A percentile compares a stretch with the other conserved stretches of the same genome.
phyloP scores from a whole-genome alignment of 2,797 vertebrate species.

The Simalia tracyae region DNA sequence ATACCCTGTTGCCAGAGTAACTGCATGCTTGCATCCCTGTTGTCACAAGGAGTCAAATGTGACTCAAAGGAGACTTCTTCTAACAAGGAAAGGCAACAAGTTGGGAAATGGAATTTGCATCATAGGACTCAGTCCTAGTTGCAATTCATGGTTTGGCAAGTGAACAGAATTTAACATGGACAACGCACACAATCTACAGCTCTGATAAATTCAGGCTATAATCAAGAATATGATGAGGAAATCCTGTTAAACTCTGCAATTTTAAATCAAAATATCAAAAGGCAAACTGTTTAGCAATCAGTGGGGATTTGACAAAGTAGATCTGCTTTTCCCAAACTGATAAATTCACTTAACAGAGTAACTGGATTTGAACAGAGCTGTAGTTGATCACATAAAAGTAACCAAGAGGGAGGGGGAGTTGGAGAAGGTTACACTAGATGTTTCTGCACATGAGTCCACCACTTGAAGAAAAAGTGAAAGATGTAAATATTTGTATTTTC shows the following conservation, averaged over 20 bases:
- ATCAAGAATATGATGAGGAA: not conserved
- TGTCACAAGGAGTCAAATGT: too few species aligned
- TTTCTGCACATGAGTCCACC: not conserved
- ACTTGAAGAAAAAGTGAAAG: not conserved
- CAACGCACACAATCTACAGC: not conserved
- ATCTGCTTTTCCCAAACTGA: not conserved
- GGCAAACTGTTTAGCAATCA: not conserved
- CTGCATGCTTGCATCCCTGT: too few species aligned
- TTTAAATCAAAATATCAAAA: constrained; percentile 8
- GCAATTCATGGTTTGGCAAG: not conserved
- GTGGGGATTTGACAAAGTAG: not conserved
- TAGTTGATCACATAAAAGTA: not conserved
- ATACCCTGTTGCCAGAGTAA: too few species aligned
- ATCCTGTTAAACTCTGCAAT: not conserved
- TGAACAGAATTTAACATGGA: too few species aligned
- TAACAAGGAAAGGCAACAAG: too few species aligned
- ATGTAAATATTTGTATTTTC: not conserved
- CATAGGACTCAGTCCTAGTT: not conserved
- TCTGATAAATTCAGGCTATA: not conserved
- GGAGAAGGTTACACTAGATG: not conserved
- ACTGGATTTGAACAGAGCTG: not conserved
- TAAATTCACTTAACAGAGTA: not conserved
- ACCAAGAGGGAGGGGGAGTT: not conserved
- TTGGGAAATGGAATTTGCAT: not conserved
- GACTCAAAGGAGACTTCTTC: too few species aligned